A percentile compares a stretch with the other conserved stretches of the same genome.
phyloP scores from a whole-genome alignment of 2,113 vertebrate species.

The Perca flavescens region DNA sequence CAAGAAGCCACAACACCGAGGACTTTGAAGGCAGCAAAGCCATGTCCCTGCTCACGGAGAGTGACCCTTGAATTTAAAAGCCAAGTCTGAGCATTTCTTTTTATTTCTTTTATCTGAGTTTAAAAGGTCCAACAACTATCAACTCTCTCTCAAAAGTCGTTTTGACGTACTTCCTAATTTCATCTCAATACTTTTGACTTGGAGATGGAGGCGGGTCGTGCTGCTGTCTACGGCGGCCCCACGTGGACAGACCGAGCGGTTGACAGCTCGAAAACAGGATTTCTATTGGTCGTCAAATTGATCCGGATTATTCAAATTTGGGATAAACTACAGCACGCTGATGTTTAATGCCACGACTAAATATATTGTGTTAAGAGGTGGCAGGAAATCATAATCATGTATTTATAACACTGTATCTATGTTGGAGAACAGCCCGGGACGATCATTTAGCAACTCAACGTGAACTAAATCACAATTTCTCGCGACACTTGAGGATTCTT shows the following conservation, averaged over 20 bases:
- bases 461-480: too few species aligned
- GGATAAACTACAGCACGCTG: background rate
- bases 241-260: background rate
- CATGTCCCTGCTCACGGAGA: conserved; percentile 30
- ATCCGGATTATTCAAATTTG: background rate
- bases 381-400: background rate
- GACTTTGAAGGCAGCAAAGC: conserved; percentile 10
- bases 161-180: background rate
- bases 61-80: conserved; percentile 18
- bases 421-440: too few species aligned
- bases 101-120: accelerated
- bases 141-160: accelerated
- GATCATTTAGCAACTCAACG: too few species aligned
- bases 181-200: background rate
- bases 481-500: too few species aligned
- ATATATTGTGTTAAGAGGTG: background rate
- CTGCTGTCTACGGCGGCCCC: conserved; percentile 54
- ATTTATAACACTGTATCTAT: background rate
- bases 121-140: background rate
- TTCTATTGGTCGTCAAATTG: background rate
- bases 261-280: background rate
- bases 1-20: conserved; percentile 37
- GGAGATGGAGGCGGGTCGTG: conserved; percentile 36
- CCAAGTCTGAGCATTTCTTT: background rate
- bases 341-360: too few species aligned